These are phyloP conservation scores for Haplotaxodon microlepis DNA, from an alignment of 2,113 vertebrate species.

Conservation along the genomic window DNA sequence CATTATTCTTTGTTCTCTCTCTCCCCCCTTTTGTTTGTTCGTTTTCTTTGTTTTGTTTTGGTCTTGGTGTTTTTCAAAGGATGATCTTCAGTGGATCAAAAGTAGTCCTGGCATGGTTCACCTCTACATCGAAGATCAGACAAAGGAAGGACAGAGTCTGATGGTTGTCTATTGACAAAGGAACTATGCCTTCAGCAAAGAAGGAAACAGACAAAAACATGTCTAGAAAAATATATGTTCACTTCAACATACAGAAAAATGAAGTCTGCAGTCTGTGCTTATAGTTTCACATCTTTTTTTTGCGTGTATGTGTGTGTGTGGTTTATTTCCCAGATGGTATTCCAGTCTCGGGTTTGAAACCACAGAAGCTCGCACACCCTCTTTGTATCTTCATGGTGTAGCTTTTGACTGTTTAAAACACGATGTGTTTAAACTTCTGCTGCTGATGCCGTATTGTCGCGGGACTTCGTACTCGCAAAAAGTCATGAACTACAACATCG, in stretches of 20 bases:
- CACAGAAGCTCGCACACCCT: neutral
- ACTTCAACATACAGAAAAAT: neutral
- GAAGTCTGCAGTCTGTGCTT: neutral
- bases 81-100: neutral
- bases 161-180: neutral
- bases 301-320: neutral
- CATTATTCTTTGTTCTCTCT: neutral
- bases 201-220: neutral
- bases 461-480: neutral
- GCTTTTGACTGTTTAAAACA: neutral
- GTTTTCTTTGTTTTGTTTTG: neutral
- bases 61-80: neutral
- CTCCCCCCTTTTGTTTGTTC: neutral
- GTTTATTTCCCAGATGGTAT: neutral
- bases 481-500: neutral
- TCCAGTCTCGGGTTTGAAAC: neutral
- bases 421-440: neutral
- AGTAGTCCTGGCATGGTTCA: neutral
- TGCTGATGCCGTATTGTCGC: rapidly evolving
- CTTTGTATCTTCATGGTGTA: neutral
- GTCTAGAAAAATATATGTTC: neutral
- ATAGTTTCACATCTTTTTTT: neutral
- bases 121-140: neutral
- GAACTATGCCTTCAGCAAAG: neutral
- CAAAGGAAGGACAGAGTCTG: neutral